Base-by-base conservation (phyloP, 1,140 invertebrate genomes). In the Cyrtorhinus lividipennis region DNA sequence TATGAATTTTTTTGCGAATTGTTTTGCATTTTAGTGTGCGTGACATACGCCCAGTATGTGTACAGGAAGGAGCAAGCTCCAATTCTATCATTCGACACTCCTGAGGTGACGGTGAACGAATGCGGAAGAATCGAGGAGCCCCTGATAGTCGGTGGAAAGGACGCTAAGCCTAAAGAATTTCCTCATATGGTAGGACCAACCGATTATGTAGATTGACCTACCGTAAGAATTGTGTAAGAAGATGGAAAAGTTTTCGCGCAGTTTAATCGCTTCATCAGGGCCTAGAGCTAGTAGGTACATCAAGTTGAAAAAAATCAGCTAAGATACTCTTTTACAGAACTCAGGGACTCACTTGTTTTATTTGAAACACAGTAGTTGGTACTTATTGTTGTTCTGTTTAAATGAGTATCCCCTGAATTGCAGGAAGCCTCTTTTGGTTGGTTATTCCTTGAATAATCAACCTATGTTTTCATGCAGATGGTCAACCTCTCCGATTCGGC, bases 181-280 rank as follows among this genome's bases (percentile, higher is more conserved):
- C 68, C 68, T 18, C 68, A 69, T 56, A 68, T 68, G 68, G 68
- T 69, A 65, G 30, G 15, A 24, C 22, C 20, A 38, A 8, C 15
- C 15, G 5, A 38, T 5, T 38, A 15, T 38, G 5, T 38, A 38
- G 5, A 38, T 38, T 38, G 30, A n/a, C n/a, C n/a, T n/a, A n/a
- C n/a, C n/a, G n/a, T n/a, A n/a, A n/a, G n/a, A n/a, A n/a, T n/a
- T n/a, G n/a, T n/a, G n/a, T n/a, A n/a, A n/a, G n/a, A n/a, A n/a
- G n/a, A n/a, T n/a, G n/a, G n/a, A n/a, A n/a, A n/a, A n/a, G 23
- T 48, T 20, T 20, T 48, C 46, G 18, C 2, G 2, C 23, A 48
- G 46, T 48, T 44, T 10, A 44, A 44, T 44, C 10, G 46, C 46
- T 44, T 48, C n/a, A 22, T 22, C 23, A n/a, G n/a, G n/a, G n/a